phyloP scores from a whole-genome alignment of 1,140 invertebrate genomes.

The Drosophila yakuba region DNA sequence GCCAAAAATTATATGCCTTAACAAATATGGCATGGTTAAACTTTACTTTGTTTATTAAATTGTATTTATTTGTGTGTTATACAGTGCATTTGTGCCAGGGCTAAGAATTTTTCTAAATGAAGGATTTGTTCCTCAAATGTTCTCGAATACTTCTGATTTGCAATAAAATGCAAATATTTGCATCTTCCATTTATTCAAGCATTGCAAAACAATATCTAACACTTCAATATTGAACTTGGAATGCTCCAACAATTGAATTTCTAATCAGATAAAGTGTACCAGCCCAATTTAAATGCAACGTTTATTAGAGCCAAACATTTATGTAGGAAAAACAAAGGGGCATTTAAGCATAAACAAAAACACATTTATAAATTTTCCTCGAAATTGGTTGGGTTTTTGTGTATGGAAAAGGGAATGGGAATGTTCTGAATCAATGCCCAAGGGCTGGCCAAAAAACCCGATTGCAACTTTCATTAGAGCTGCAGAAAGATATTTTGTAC shows the following conservation, averaged over 20 bases:
- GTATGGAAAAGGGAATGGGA: neutral
- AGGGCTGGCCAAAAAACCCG: conserved; percentile 35
- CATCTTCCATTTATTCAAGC: neutral
- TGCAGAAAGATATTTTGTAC: conserved; percentile 25
- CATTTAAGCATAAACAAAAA: conserved; percentile 47
- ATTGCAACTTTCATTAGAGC: conserved; percentile 60
- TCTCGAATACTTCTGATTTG: neutral
- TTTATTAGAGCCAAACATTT: conserved; percentile 20
- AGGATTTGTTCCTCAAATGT: neutral
- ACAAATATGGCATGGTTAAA: no score
- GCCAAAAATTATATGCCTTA: no score
- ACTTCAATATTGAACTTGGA: conserved; percentile 11
- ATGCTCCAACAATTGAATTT: conserved; percentile 21
- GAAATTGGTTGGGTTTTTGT: conserved; percentile 5
- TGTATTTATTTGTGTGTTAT: no score
- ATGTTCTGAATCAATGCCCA: conserved; percentile 36
- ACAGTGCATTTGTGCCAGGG: no score
- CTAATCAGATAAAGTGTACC: conserved; percentile 18
- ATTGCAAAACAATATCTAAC: conserved; percentile 2
- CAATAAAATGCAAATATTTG: neutral
- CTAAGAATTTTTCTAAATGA: neutral
- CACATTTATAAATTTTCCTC: conserved; percentile 41
- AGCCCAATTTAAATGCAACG: conserved; percentile 8
- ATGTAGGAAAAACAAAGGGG: conserved; percentile 23
- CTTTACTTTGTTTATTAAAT: no score